These are phyloP conservation scores for Patella depressa DNA, from an alignment of 2,888 invertebrate genomes.

Conservation along the genomic window DNA sequence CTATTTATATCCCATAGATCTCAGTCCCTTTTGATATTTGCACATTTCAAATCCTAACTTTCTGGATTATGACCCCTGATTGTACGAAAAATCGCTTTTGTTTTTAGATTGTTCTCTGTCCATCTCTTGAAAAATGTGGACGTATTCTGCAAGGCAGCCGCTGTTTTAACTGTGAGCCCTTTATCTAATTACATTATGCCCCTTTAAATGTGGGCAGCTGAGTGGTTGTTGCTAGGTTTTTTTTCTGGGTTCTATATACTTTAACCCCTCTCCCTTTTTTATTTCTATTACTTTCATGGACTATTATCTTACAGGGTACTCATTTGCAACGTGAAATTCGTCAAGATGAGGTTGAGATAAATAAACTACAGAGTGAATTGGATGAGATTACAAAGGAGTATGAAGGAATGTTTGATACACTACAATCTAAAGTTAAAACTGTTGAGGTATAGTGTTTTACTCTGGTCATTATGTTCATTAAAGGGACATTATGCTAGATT, in stretches of 20 bases:
- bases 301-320: constrained; percentile 48
- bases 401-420: constrained; percentile 46
- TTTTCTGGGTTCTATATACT: not conserved
- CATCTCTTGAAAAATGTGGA: no score
- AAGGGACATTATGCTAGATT: not conserved
- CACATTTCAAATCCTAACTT: no score
- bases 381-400: constrained; percentile 46
- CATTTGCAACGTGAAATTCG: constrained; percentile 53
- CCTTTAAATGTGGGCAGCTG: not conserved
- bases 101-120: no score
- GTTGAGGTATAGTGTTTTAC: constrained; percentile 46
- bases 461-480: not conserved
- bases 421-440: constrained; percentile 46
- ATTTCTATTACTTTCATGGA: constrained; percentile 11
- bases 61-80: no score
- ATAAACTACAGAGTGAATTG: constrained; percentile 38
- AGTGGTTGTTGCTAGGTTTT: not conserved
- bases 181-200: no score
- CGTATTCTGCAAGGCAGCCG: no score
- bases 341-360: constrained; percentile 49
- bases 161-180: no score
- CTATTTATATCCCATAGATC: no score
- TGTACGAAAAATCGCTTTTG: no score
- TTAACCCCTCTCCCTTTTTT: not conserved
- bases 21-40: no score